Evolutionary conservation across 2,888 invertebrate species (phyloP).

Genomic region (Barypeithes pellucidus): DNA sequence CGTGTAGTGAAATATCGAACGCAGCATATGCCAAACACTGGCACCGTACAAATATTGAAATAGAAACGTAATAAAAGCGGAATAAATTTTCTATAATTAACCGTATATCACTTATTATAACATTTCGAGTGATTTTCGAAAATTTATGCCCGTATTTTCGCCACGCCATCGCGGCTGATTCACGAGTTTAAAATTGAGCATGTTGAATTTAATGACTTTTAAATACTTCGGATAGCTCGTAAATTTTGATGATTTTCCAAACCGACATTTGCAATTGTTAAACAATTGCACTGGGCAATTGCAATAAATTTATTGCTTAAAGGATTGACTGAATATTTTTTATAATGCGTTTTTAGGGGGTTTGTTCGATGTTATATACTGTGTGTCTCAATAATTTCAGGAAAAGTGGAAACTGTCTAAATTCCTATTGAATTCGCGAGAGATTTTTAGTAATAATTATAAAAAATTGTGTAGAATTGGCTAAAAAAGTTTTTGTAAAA

Average conservation of each 20-base stretch:
- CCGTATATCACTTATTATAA: conserved; percentile 61
- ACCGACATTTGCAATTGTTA: conserved; percentile 26
- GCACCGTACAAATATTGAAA: conserved; percentile 55
- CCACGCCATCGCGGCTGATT: conserved; percentile 46
- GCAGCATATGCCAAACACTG: conserved; percentile 22
- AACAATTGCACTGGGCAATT: conserved; percentile 7
- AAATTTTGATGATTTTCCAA: conserved; percentile 51
- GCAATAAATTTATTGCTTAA: neutral
- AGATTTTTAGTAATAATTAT: too few species aligned
- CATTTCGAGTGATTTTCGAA: conserved; percentile 57
- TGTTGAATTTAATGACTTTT: conserved; percentile 55
- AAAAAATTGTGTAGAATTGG: too few species aligned
- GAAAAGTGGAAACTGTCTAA: too few species aligned
- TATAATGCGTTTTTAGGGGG: too few species aligned
- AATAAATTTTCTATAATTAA: conserved; percentile 62
- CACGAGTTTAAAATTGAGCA: conserved; percentile 53
- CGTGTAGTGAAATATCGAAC: conserved; percentile 12
- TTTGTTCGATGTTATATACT: too few species aligned
- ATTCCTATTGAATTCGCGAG: too few species aligned
- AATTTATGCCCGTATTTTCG: conserved; percentile 57
- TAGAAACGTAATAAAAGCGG: conserved; percentile 59
- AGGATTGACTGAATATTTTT: too few species aligned
- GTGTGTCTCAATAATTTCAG: too few species aligned
- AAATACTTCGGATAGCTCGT: conserved; percentile 54
- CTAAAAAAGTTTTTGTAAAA: too few species aligned